These are phyloP conservation scores for Melopsittacus undulatus DNA, from an alignment of 2,797 vertebrate species.

Conservation along the genomic window DNA sequence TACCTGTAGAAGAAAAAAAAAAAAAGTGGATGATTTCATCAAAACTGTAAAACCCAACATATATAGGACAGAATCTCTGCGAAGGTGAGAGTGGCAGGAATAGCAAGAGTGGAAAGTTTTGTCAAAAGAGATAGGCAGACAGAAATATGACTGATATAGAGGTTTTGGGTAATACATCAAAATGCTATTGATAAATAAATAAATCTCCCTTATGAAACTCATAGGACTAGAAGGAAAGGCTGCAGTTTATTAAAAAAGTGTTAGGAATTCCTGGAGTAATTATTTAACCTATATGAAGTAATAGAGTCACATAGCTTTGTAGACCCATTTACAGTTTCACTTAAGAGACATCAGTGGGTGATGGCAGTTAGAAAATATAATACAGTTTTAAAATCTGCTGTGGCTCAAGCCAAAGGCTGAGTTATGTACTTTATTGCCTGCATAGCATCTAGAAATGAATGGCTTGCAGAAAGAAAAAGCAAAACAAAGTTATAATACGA, in stretches of 20 bases:
- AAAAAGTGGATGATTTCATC: background rate
- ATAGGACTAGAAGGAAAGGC: background rate
- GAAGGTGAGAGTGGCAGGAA: background rate
- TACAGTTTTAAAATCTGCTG: background rate
- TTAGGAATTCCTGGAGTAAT: background rate
- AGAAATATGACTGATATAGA: background rate
- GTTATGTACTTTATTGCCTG: background rate
- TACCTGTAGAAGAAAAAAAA: background rate
- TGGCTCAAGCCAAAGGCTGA: background rate
- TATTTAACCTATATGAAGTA: background rate
- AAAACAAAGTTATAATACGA: background rate
- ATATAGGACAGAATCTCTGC: background rate
- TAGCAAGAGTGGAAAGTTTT: background rate
- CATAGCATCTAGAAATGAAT: background rate
- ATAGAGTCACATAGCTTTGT: background rate
- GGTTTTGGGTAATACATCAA: background rate
- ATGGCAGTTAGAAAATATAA: background rate
- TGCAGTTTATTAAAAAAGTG: background rate
- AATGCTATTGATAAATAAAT: background rate
- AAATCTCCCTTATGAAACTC: background rate
- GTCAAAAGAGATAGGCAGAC: background rate
- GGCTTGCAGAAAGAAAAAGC: background rate
- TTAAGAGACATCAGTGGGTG: background rate
- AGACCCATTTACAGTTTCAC: background rate
- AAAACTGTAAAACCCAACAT: background rate